phyloP scores from a whole-genome alignment of 2,888 invertebrate genomes.

The Lathronympha strigana region DNA sequence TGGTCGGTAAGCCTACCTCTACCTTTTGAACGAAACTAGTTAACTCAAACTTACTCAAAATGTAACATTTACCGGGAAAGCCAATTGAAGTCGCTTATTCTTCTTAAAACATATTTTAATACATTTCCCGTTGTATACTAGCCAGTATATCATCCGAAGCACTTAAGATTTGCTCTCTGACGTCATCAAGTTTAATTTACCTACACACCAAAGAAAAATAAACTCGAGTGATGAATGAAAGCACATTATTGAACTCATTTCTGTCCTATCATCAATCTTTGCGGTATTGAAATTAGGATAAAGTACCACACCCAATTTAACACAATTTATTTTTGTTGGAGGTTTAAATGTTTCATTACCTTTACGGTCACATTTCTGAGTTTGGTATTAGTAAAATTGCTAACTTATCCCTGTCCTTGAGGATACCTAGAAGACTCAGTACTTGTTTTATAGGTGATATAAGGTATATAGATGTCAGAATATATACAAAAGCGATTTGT shows the following conservation, averaged over 20 bases:
- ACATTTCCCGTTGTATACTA: background rate
- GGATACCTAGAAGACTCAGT: no score
- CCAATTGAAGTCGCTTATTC: no score
- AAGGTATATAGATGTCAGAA: no score
- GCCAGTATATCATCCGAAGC: background rate
- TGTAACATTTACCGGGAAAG: no score
- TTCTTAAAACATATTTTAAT: no score
- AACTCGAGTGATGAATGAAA: constrained; percentile 26
- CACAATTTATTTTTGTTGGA: constrained; percentile 23
- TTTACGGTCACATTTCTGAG: constrained; percentile 4
- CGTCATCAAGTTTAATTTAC: constrained; percentile 15
- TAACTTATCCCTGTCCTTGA: no score
- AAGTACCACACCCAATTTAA: constrained; percentile 22
- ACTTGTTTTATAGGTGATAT: no score
- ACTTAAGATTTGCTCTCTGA: constrained; percentile 14
- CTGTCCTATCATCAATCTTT: constrained; percentile 22
- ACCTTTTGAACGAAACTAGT: no score
- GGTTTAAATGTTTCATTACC: constrained; percentile 3
- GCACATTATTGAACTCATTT: constrained; percentile 30
- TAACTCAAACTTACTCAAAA: no score
- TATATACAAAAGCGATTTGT: no score
- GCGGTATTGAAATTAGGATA: constrained; percentile 30
- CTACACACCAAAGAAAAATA: constrained; percentile 28
- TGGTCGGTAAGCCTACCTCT: no score
- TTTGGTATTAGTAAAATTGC: background rate